These are phyloP conservation scores for Phragmatobia fuliginosa DNA, from an alignment of 2,888 invertebrate genomes.

Conservation along the genomic window DNA sequence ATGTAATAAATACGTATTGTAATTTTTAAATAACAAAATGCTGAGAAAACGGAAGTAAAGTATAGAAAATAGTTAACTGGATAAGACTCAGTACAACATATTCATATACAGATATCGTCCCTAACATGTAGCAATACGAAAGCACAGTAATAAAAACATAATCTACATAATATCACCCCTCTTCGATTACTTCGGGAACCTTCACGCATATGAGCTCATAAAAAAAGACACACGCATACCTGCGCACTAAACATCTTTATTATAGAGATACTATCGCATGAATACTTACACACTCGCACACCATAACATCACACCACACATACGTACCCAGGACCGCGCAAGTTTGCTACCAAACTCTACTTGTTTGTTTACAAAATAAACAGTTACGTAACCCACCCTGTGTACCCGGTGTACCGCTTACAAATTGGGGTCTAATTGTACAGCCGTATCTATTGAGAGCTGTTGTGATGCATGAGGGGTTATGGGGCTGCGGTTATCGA, in stretches of 20 bases:
- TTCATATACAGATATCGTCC: not conserved
- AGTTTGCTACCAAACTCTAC: conserved; percentile 42
- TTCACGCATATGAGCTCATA: not conserved
- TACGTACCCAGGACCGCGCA: conserved; percentile 38
- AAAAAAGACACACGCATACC: conserved; percentile 10
- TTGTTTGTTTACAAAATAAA: conserved; percentile 60
- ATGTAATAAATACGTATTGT: not conserved
- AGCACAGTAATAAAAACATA: not conserved
- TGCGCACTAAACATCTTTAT: conserved; percentile 9
- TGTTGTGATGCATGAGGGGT: conserved; percentile 43
- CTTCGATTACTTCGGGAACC: conserved; percentile 20
- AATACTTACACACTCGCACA: not conserved
- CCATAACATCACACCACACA: conserved; percentile 4
- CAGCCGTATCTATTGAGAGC: conserved; percentile 42
- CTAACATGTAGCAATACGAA: not conserved
- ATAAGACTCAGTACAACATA: not conserved
- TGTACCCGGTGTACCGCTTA: conserved; percentile 53
- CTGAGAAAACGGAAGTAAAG: not conserved
- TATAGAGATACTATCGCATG: not conserved
- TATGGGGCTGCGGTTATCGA: conserved; percentile 39
- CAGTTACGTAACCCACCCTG: conserved; percentile 47
- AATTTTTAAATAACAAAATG: not conserved
- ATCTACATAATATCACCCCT: not conserved
- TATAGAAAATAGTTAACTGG: not conserved
- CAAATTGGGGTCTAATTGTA: conserved; percentile 64